These are phyloP conservation scores for Stenodema calcarata DNA, from an alignment of 2,888 invertebrate genomes.

Conservation along the genomic window DNA sequence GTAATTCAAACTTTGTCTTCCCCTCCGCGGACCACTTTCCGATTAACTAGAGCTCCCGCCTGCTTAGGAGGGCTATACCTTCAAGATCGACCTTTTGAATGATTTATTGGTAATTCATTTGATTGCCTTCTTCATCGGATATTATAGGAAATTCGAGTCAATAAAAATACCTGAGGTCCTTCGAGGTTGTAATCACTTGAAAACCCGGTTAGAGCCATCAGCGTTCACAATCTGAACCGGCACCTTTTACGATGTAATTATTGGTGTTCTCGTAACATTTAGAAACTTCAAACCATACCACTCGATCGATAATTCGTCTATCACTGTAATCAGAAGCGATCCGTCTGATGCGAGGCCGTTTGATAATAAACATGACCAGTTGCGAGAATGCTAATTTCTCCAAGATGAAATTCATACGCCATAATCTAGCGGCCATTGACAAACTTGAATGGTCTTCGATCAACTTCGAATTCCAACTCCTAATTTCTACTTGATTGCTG, in stretches of 20 bases:
- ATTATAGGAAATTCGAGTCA: conserved; percentile 37
- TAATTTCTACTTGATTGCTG: too few species aligned
- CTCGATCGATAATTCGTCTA: conserved; percentile 1
- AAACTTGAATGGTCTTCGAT: neutral
- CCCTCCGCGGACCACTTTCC: conserved; percentile 11
- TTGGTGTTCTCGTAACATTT: neutral
- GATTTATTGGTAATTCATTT: conserved; percentile 46
- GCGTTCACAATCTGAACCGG: neutral
- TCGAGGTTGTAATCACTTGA: neutral
- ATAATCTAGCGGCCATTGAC: neutral
- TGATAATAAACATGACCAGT: neutral
- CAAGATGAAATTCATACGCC: neutral
- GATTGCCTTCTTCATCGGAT: conserved; percentile 27
- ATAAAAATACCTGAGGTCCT: conserved; percentile 28
- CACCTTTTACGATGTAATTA: conserved; percentile 12
- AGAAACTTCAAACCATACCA: neutral
- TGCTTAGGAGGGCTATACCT: neutral
- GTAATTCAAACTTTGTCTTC: conserved; percentile 41
- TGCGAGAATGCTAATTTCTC: neutral
- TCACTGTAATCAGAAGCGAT: neutral
- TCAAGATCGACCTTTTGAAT: conserved; percentile 35
- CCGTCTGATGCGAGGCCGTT: neutral
- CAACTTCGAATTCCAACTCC: too few species aligned
- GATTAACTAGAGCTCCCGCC: conserved; percentile 33
- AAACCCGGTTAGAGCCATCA: neutral